Base-by-base conservation (phyloP, 2,113 vertebrate species). In the Hepsetus odoe region DNA sequence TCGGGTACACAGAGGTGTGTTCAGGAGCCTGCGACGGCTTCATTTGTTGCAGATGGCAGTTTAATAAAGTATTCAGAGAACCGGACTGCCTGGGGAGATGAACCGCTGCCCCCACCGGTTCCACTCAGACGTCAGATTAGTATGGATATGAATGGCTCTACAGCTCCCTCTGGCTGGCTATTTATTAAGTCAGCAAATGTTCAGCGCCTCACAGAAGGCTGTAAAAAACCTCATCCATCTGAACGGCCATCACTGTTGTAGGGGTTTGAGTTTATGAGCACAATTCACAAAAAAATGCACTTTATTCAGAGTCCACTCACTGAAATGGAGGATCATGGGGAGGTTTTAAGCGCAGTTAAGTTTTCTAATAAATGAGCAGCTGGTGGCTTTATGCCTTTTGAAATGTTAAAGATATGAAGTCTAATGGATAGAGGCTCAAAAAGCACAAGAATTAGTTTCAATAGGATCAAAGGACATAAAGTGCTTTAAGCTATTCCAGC, bases 131-230 rank as follows among this genome's bases (percentile, higher is more conserved):
- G 24, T 35, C 13, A 32, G 35, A 72, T 75, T 65, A 84, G 84
- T 88, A 76, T 86, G 71, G 87, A 87, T 80, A 79, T 64, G 33
- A 72, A 74, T 76, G 68, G 40, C 51, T 70, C 69, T 79, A 69
- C 28, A n/a, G 22, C 61, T 80, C 70, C 8, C 62, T 40, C 22
- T 76, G 1, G 14, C 72, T 72, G 46, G 59, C n/a, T 68, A 72
- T 82, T 84, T 82, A 70, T 79, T 80, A 38, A 58, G 42, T 78
- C 73, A 71, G 66, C 69, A 66, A 71, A 72, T 77, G 72, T 81
- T 79, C 46, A 32, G 49, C 72, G 33, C 61, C 69, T 55, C 77
- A 72, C 72, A 62, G 74, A 83, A 18, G 9, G 28, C 51, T 74
- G 61, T 70, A 51, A 64, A 74, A 74, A 76, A 38, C 7, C 61